These are phyloP conservation scores for Archilochus colubris DNA, from an alignment of 2,113 vertebrate genomes.

Conservation along the genomic window DNA sequence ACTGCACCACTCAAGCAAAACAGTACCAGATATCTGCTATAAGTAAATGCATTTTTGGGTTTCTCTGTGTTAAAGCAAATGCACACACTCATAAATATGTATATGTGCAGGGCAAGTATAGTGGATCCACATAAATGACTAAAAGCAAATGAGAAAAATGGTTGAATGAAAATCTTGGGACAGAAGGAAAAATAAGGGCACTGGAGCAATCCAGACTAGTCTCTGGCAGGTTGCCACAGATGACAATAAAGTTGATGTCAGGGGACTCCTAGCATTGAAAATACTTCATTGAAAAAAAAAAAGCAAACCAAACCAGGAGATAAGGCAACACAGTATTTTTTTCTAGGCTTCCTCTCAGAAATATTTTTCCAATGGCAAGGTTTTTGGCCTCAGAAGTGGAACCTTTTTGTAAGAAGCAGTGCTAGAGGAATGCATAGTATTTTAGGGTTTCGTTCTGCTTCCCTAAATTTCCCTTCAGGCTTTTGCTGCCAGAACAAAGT, in stretches of 20 bases:
- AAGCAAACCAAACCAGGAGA: neutral
- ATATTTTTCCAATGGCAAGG: neutral
- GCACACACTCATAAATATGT: rapidly evolving
- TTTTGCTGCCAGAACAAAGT: neutral
- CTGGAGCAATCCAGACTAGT: neutral
- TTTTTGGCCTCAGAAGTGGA: neutral
- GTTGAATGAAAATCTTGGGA: neutral
- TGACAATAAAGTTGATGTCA: neutral
- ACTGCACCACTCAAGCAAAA: neutral
- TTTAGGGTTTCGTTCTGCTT: neutral
- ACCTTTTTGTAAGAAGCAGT: conserved; percentile 16
- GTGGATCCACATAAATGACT: neutral
- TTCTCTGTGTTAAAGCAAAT: neutral
- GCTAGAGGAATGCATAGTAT: neutral
- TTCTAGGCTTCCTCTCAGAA: neutral
- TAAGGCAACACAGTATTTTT: neutral
- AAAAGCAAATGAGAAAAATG: neutral
- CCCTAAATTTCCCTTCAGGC: neutral
- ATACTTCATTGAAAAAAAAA: neutral
- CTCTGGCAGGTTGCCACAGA: neutral
- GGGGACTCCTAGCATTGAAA: neutral
- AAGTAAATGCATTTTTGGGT: neutral
- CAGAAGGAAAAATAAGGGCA: neutral
- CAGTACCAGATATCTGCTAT: neutral
- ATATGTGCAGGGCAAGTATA: neutral